phyloP scores from a whole-genome alignment of 2,888 invertebrate species.

The Chrysotoxum bicinctum region DNA sequence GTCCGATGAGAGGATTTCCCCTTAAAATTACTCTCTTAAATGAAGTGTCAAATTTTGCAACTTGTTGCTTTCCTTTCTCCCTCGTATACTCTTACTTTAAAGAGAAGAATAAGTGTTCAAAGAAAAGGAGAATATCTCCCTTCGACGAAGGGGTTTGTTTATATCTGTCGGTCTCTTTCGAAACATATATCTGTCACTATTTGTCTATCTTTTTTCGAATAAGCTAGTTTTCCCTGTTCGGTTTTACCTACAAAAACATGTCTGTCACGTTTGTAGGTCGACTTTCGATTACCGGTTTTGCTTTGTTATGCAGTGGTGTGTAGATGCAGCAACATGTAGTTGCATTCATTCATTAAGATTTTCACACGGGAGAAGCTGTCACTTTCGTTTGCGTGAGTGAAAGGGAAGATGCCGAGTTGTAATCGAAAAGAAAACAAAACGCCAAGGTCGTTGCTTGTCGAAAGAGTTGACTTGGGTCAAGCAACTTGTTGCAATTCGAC shows the following conservation, averaged over 20 bases:
- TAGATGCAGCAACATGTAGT: slow-evolving; percentile 54
- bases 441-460: slow-evolving; percentile 48
- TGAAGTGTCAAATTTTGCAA: slow-evolving; percentile 65
- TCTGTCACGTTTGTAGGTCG: slow-evolving; percentile 61
- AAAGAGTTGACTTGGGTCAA: slow-evolving; percentile 51
- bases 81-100: slow-evolving; percentile 20
- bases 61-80: slow-evolving; percentile 66
- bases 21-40: slow-evolving; percentile 64
- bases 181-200: not conserved
- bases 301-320: not conserved
- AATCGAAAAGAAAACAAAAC: slow-evolving; percentile 8
- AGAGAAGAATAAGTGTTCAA: slow-evolving; percentile 38
- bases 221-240: slow-evolving; percentile 12
- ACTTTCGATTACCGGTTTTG: slow-evolving; percentile 63
- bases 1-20: slow-evolving; percentile 34
- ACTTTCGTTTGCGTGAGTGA: slow-evolving; percentile 73
- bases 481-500: slow-evolving; percentile 70
- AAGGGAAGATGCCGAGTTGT: not conserved
- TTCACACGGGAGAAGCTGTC: not conserved
- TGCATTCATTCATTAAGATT: slow-evolving; percentile 39
- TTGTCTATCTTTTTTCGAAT: not conserved
- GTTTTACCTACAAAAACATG: slow-evolving; percentile 36
- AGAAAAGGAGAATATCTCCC: slow-evolving; percentile 32
- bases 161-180: slow-evolving; percentile 7
- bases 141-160: slow-evolving; percentile 54